Base-by-base conservation (phyloP, 2,797 vertebrate species). In the Lutjanus argentimaculatus region DNA sequence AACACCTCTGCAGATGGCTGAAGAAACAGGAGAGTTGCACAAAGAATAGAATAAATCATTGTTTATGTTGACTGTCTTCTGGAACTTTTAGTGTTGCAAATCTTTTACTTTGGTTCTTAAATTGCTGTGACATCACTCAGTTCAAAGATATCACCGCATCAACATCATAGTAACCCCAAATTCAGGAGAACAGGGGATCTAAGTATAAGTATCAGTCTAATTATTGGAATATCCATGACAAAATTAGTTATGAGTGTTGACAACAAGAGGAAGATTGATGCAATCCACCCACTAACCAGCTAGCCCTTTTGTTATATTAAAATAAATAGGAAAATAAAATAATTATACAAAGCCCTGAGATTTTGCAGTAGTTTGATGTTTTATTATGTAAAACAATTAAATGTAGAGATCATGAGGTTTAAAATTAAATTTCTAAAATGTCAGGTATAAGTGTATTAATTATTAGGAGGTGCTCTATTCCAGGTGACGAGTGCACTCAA, bases 1-100 rank as follows among this genome's bases (percentile, higher is more conserved):
- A 46, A 73, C 16, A 45, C 61, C 45, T 73, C 72, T 72, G 71
- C 72, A 83, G 48, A 56, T 53, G 16, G 57, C 49, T 65, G 69
- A 67, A 21, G 17, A 21, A 42, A 43, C 8, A 72, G 42, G 65
- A 13, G 0, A 65, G 63, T 45, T 58, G 7, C 30, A 49, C 7
- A 6, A 10, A 40, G 48, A 68, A 14, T 36, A 36, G 30, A 65
- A n/a, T 65, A 42, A 25, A 30, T 30, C 11, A 48, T 52, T 17
- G 14, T 30, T 64, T 2, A 2, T 45, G 17, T 55, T 63, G 19
- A 52, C 25, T 9, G 10, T 21, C n/a, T 40, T 73, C 7, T 69
- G 19, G 6, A 58, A 75, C 57, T 21, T 65, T 80, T 7, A 65
- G 40, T n/a, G 53, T 30, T 48, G 43, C 13, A 15, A 9, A 21